Evolutionary conservation across 2,797 vertebrate genomes (phyloP), one percentile per base, ranked within the genome.

Genomic region (Coregonus sp.): DNA sequence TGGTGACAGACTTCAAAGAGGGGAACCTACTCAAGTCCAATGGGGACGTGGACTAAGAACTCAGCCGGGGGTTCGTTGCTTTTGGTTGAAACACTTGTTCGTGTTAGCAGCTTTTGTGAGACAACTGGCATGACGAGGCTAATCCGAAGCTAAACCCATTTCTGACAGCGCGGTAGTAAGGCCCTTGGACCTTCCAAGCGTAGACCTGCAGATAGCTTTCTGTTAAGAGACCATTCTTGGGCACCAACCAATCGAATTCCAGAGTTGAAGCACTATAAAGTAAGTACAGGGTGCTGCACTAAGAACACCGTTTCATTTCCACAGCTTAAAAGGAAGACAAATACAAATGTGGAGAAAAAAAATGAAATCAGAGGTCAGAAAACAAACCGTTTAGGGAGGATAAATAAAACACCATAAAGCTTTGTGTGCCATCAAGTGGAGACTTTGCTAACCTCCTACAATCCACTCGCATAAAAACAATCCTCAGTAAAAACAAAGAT

Each of bases 241-340:
- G 18, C 15, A 56, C 16, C 52, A 47, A 25, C 7, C n/a, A 65
- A 40, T 59, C 52, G 50, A 61, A 52, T 6, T 1, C 1, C 61
- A 80, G 84, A 74, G 37, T 78, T 65, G 73, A 83, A 80, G 50
- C 52, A 40, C 20, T 80, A 75, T 65, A 77, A 83, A 78, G 63
- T 20, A 52, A 5, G 56, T 25, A 40, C 72, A 79, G 80, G 75
- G n/a, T 66, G 66, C 76, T 77, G 77, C 63, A 73, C 82, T 74
- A 66, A 75, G 74, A 81, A 83, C 74, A 63, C 70, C 51, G 74
- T 40, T 82, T 78, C 25, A 85, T 52, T 79, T 82, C 80, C 85
- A 87, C 80, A 84, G 83, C 78, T 89, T 89, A 92, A 90, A 90
- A 95, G 95, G 95, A 97, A 98, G 96, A 97, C 95, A 91, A 73